These are phyloP conservation scores for Bos indicus DNA, from an alignment of 2,113 vertebrate species.

Conservation along the genomic window DNA sequence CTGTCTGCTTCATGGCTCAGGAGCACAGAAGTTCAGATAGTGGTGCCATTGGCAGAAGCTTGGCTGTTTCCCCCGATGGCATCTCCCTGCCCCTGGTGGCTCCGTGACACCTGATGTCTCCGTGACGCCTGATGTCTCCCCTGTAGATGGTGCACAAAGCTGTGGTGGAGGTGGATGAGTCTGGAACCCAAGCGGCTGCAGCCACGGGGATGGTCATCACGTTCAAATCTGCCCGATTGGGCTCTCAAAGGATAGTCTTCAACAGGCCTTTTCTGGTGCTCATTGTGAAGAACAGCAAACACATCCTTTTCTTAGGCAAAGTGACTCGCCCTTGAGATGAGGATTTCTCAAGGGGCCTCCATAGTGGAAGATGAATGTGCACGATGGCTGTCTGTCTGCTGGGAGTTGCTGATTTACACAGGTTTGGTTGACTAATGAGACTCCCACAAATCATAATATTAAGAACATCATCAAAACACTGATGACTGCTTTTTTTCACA, in stretches of 20 bases:
- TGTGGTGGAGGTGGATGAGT: slow-evolving; percentile 45
- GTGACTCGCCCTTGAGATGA: neutral
- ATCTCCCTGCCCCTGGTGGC: neutral
- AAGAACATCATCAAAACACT: neutral
- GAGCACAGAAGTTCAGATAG: fast-evolving
- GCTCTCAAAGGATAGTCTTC: fast-evolving
- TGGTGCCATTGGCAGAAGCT: fast-evolving
- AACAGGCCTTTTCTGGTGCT: slow-evolving; percentile 40
- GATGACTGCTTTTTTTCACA: neutral
- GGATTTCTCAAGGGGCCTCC: neutral
- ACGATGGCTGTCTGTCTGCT: fast-evolving
- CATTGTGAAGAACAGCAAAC: neutral
- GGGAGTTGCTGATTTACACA: neutral
- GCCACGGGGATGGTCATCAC: neutral
- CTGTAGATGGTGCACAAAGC: slow-evolving; percentile 59
- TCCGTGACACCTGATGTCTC: fast-evolving
- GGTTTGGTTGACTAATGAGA: neutral
- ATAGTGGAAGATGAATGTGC: fast-evolving
- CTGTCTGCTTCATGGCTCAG: fast-evolving
- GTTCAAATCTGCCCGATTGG: neutral
- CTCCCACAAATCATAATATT: neutral
- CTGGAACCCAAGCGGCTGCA: neutral
- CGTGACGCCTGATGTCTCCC: neutral
- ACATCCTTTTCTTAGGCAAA: slow-evolving; percentile 44
- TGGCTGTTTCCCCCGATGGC: fast-evolving